These are phyloP conservation scores for Caenorhabditis briggsae DNA, from an alignment of 1,140 invertebrate species.

Conservation along the genomic window DNA sequence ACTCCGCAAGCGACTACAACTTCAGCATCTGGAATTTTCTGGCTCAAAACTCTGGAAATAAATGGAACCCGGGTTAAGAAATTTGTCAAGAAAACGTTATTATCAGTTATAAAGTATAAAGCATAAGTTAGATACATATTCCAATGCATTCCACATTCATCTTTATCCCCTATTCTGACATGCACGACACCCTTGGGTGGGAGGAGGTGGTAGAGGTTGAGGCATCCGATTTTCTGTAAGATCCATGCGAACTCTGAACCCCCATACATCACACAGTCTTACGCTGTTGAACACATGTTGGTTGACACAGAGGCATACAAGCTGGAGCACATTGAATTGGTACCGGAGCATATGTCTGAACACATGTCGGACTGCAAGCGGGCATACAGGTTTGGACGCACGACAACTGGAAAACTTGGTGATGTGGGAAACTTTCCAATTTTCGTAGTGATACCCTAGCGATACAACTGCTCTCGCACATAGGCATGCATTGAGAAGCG, in stretches of 20 bases:
- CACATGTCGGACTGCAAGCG: conserved; percentile 53
- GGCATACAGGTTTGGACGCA: conserved; percentile 59
- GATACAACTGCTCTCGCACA: conserved; percentile 59
- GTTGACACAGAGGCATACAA: conserved; percentile 56
- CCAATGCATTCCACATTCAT: background rate
- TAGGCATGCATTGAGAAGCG: conserved; percentile 58
- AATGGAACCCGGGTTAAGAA: background rate
- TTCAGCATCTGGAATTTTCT: conserved; percentile 51
- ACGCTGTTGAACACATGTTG: conserved; percentile 59
- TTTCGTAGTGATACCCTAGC: background rate
- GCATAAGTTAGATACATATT: background rate
- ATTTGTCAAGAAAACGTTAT: background rate
- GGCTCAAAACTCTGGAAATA: background rate
- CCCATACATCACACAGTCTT: conserved; percentile 43
- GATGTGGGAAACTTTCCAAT: too few relatives aligned
- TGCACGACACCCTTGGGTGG: conserved; percentile 34
- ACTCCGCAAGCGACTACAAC: conserved; percentile 49
- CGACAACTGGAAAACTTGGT: conserved; percentile 41
- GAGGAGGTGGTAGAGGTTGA: conserved; percentile 19
- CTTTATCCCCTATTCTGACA: conserved; percentile 25
- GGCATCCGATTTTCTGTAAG: conserved; percentile 50
- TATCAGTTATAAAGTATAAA: background rate
- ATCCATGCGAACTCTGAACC: conserved; percentile 21
- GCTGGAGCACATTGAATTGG: conserved; percentile 55
- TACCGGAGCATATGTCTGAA: conserved; percentile 29